Base-by-base conservation (phyloP, 2,113 vertebrate genomes). In the Osmerus mordax region DNA sequence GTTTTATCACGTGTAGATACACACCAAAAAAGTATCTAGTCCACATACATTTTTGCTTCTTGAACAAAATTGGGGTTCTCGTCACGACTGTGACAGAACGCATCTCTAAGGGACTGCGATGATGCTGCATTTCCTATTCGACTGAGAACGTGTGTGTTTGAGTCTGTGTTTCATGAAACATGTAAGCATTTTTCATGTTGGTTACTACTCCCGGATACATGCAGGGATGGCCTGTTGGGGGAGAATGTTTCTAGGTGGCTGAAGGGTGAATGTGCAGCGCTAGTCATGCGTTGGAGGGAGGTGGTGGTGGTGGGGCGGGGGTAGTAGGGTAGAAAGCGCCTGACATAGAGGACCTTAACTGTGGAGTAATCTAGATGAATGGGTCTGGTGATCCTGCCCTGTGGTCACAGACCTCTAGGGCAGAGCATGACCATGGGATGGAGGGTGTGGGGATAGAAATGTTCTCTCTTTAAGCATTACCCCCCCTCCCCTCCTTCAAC, bases 311-410 rank as follows among this genome's bases (percentile, higher is more conserved):
- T 67, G 76, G 65, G 58, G 52, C 19, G 70, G 65, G 47, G 59
- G 81, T 81, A 53, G 70, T 65, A 55, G 52, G 59, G 81, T 80
- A 56, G 36, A 64, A 67, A 66, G 79, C 76, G 56, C 72, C 76
- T 76, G 77, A 84, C 70, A 41, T 11, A 12, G 84, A 83, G 69
- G 71, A 78, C 76, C 77, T 75, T 76, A 83, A 84, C 7, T 74
- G 71, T 73, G 84, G 69, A 78, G 61, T 84, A 77, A 89, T 88
- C 69, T 81, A 73, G 87, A 88, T 87, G 78, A 85, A 86, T 80
- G 76, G 70, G 78, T 70, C 58, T 55, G 56, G 18, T 74, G 64
- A 82, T 80, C 53, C 67, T 76, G 25, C 60, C 56, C 71, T 73
- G 70, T 72, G 73, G 56, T 65, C 52, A 77, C 59, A 68, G 66